These are phyloP conservation scores for Apteryx owenii DNA, from an alignment of 2,113 vertebrate genomes.

Conservation along the genomic window DNA sequence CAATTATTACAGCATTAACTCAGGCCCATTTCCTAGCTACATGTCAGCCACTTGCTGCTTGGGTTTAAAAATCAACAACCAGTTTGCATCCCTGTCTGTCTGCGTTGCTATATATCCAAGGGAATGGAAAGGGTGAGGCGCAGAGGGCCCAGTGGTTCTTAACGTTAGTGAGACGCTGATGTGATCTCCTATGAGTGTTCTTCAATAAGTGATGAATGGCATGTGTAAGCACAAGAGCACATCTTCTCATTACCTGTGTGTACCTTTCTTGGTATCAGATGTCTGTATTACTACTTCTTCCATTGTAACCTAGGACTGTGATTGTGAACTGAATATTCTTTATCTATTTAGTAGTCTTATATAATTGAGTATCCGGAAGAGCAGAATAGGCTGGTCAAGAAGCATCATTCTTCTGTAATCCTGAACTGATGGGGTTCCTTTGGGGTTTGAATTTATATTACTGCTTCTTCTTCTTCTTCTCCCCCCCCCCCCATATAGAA, in stretches of 20 bases:
- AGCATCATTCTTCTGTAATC: background rate
- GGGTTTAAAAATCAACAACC: background rate
- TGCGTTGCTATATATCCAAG: background rate
- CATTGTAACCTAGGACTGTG: conserved; percentile 48
- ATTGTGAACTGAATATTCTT: conserved; percentile 38
- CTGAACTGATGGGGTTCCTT: background rate
- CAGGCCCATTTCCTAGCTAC: background rate
- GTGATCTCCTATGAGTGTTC: conserved; percentile 49
- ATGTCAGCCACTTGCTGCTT: background rate
- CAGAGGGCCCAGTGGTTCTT: background rate
- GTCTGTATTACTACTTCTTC: conserved; percentile 39
- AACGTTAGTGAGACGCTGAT: background rate
- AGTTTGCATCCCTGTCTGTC: background rate
- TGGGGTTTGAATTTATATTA: background rate
- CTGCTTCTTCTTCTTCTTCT: background rate
- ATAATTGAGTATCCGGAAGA: conserved; percentile 21
- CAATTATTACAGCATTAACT: background rate
- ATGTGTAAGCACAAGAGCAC: conserved; percentile 45
- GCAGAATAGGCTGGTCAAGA: background rate
- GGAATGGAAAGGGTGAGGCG: background rate
- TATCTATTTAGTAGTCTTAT: conserved; percentile 48
- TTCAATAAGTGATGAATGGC: conserved; percentile 66
- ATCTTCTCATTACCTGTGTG: conserved; percentile 38
- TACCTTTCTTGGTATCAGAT: conserved; percentile 35
- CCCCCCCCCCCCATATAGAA: background rate